Percentiles rank a stretch among this genome's conserved stretches.
Conservation (phyloP, 37 sponge, comb jelly and placozoan genomes). For the Haliclona indistincta region DNA sequence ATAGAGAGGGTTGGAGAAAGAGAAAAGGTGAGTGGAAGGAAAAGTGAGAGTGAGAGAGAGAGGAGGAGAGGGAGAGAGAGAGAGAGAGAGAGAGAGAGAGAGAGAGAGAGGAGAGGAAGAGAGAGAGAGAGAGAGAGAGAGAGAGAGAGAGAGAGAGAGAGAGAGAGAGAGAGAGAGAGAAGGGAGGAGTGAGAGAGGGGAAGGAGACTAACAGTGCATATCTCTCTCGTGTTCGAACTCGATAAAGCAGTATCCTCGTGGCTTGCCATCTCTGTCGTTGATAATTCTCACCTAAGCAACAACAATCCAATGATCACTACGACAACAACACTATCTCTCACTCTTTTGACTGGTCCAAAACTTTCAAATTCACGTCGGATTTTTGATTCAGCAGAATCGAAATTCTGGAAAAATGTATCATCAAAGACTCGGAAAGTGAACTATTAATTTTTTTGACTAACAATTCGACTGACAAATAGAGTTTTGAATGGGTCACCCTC, state of each 20-base stretch:
- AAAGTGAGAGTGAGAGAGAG: no score
- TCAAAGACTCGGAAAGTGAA: background rate
- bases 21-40: no score
- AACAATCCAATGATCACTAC: no score
- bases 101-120: background rate
- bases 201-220: conserved; percentile 79
- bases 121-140: conserved; percentile 1
- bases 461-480: conserved; percentile 90
- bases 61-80: no score
- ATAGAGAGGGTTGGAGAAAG: no score
- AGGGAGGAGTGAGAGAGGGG: conserved; percentile 13
- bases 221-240: conserved; percentile 95
- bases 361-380: conserved; percentile 89
- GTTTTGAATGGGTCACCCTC: conserved; percentile 95
- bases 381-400: conserved; percentile 89
- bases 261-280: conserved; percentile 80
- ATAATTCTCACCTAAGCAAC: no score
- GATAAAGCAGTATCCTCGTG: conserved; percentile 95
- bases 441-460: conserved; percentile 35
- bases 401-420: conserved; percentile 59
- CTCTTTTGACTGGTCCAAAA: conserved; percentile 89
- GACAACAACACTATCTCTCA: conserved; percentile 13
- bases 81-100: no score
- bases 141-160: background rate
- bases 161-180: conserved; percentile 1